Conservation (phyloP, 2,113 vertebrate species). For the Trogon melanurus region DNA sequence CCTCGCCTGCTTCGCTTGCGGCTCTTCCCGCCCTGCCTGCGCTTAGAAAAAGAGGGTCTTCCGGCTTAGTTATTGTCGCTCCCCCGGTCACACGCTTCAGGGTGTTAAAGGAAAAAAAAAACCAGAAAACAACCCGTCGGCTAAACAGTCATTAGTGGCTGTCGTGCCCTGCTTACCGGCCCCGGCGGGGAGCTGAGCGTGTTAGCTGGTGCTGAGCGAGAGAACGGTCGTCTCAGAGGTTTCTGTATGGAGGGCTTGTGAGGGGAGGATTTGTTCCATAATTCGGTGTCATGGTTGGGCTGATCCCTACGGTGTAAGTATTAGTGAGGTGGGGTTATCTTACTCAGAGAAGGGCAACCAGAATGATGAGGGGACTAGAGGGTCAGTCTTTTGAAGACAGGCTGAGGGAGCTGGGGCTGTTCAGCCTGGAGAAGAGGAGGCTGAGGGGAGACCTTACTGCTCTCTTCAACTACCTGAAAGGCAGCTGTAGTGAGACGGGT, state of each 20-base stretch:
- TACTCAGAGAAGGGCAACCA: background rate
- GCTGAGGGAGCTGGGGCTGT: no score
- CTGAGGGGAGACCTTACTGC: no score
- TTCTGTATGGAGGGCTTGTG: background rate
- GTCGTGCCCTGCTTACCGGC: rapidly evolving
- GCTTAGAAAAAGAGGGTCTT: background rate
- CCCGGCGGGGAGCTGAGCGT: rapidly evolving
- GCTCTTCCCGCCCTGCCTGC: no score
- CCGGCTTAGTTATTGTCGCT: rapidly evolving
- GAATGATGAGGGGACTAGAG: no score
- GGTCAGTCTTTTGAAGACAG: no score
- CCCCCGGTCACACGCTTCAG: rapidly evolving
- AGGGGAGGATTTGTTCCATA: rapidly evolving
- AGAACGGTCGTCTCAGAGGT: rapidly evolving
- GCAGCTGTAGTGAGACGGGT: no score
- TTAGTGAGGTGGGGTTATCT: rapidly evolving
- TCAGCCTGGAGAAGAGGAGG: no score
- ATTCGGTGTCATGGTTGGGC: rapidly evolving
- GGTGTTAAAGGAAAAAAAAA: rapidly evolving
- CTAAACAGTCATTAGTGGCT: rapidly evolving
- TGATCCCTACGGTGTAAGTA: rapidly evolving
- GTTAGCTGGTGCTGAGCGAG: rapidly evolving
- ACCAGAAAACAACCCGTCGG: rapidly evolving
- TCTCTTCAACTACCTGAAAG: no score
- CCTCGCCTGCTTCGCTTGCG: no score